A percentile compares a stretch with the other conserved stretches of the same genome.
Conservation (phyloP, 1,140 invertebrate species). For the Dermatophagoides farinae region DNA sequence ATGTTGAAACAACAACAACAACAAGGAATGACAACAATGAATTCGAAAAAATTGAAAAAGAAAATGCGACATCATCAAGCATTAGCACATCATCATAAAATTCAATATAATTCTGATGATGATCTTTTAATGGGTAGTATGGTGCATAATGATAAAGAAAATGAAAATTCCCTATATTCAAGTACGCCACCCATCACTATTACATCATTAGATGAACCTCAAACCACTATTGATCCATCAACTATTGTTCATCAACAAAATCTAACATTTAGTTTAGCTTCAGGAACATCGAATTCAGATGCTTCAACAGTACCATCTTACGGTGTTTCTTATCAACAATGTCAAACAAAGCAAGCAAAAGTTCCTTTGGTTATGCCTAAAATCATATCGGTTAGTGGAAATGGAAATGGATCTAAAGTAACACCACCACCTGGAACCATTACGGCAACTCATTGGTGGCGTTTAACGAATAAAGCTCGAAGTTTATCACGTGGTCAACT, state of each 20-base stretch:
- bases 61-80: not conserved
- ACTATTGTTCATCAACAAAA: no score
- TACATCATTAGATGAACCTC: no score
- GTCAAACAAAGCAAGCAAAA: no score
- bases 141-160: not conserved
- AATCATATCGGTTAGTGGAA: no score
- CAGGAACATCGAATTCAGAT: not conserved
- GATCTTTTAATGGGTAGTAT: not conserved
- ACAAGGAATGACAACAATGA: no score
- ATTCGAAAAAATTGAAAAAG: not conserved
- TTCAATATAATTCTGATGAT: conserved; percentile 3
- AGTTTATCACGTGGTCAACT: not conserved
- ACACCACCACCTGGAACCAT: no score
- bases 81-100: not conserved
- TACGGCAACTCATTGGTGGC: conserved; percentile 9
- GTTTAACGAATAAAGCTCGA: conserved; percentile 1
- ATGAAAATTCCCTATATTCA: not conserved
- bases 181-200: no score
- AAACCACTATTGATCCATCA: no score
- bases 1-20: not conserved
- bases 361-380: no score
- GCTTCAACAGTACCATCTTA: not conserved
- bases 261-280: no score
- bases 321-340: no score
- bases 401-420: no score